Percentiles rank a stretch among this genome's conserved stretches.
Conservation (phyloP, 30 jellyfish, hydroid and myxozoan species). For the Catostylus mosaicus region DNA sequence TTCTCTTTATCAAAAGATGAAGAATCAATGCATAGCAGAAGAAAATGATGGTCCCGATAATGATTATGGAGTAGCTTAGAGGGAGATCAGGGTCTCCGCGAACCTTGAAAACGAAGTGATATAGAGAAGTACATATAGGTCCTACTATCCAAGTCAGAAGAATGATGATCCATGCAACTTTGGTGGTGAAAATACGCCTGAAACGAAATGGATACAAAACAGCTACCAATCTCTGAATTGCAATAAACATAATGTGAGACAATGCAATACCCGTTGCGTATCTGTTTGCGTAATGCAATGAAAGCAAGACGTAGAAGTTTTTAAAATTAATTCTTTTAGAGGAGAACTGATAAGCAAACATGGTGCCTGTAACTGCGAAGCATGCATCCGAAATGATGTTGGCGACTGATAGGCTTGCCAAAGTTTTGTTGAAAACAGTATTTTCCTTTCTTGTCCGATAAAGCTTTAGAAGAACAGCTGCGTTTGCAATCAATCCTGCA, state of each 20-base stretch:
- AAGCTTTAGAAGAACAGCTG: background rate
- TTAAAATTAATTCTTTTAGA: background rate
- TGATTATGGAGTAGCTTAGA: background rate
- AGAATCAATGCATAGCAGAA: background rate
- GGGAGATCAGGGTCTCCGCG: background rate
- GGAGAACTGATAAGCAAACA: background rate
- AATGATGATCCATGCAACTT: background rate
- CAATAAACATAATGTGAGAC: constrained; percentile 6
- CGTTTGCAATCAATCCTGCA: constrained; percentile 10
- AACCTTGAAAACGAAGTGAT: background rate
- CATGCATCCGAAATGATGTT: background rate
- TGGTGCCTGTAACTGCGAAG: background rate
- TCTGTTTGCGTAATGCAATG: background rate
- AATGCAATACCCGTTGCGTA: background rate
- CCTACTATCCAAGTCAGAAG: constrained; percentile 1
- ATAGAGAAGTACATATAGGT: background rate
- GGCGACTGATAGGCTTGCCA: constrained; percentile 22
- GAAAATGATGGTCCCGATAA: background rate
- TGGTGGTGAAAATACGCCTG: background rate
- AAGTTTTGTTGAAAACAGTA: background rate
- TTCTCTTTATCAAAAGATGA: background rate
- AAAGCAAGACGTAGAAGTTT: background rate
- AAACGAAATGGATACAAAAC: constrained; percentile 3
- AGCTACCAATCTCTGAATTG: constrained; percentile 39
- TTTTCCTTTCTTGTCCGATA: background rate